A percentile compares a stretch with the other conserved stretches of the same genome.
Conservation (phyloP, 2,888 invertebrate species). For the Leucophora obtusa region DNA sequence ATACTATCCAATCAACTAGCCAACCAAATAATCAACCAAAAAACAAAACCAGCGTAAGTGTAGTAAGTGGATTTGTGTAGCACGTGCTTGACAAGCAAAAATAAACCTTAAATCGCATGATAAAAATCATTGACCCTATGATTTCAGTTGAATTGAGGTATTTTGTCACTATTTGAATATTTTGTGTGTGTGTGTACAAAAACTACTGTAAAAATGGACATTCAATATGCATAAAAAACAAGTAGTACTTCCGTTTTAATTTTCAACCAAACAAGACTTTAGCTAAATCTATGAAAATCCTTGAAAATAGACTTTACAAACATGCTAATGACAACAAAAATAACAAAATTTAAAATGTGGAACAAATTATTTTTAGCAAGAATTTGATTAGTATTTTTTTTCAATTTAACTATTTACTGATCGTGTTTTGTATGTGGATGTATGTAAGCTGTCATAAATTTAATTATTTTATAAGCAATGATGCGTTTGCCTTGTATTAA, state of each 20-base stretch:
- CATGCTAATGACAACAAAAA: conserved; percentile 7
- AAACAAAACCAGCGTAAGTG: conserved; percentile 9
- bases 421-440: not conserved
- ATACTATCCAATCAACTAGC: not conserved
- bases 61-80: conserved; percentile 42
- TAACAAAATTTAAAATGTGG: conserved; percentile 12
- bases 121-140: conserved; percentile 60
- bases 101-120: conserved; percentile 49
- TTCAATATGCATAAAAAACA: conserved; percentile 18
- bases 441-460: conserved; percentile 8
- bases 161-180: conserved; percentile 24
- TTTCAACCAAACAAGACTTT: not conserved
- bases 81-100: conserved; percentile 57
- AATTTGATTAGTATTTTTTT: not conserved
- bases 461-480: conserved; percentile 3
- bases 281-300: conserved; percentile 16
- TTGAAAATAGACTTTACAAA: conserved; percentile 44
- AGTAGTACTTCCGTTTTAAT: conserved; percentile 34
- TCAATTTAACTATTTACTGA: not conserved
- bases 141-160: conserved; percentile 6
- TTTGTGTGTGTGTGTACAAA: conserved; percentile 36
- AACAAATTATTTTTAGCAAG: conserved; percentile 19
- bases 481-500: conserved; percentile 18
- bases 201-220: conserved; percentile 12
- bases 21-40: not conserved